Evolutionary conservation across 2,888 invertebrate genomes (phyloP), one percentile per base, ranked within the genome.

Genomic region (Trichacis sp.): DNA sequence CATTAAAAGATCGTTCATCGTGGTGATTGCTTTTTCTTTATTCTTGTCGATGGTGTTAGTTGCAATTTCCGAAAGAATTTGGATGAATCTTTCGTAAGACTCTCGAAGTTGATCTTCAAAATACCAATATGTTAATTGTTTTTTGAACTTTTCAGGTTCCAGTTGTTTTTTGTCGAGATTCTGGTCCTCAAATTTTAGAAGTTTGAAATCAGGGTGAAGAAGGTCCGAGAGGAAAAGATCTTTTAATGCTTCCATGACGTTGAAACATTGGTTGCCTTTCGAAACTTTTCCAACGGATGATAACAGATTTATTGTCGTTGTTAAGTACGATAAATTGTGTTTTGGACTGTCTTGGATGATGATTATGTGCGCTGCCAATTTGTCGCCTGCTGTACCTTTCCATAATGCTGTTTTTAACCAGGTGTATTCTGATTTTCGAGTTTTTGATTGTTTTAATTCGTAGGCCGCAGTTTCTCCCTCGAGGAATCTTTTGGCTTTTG

Each of bases 71-170:
- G 92, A 91, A 43, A 96, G 76, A 0, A 92, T 88, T 51, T 89
- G 87, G 6, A 96, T 87, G 79, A 93, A 96, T 87, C 88, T 87
- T 59, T 88, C 88, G 85, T 94, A 96, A 24, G 88, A 85, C 68
- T 92, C 90, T 81, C 95, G 95, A 1, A 98, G 84, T 76, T 94
- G 92, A 77, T 93, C 93, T 82, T 98, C 98, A 84, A 92, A 98
- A 77, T 92, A 90, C 97, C 97, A 98, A 55, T 89, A 84, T 8
- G 91, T 89, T 12, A 93, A 87, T 64, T 92, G 85, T 70, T 89
- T 90, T 54, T 90, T 87, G 11, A 17, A 29, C 18, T 59, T 56
- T 12, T 40, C 14, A 15, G 40, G 20, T 2, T 45, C 45, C 14
- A 2, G 2, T 12, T 20, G 2, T 6, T 90, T 88, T 0, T 89